These are phyloP conservation scores for Scomber scombrus DNA, from an alignment of 2,113 vertebrate species.

Conservation along the genomic window DNA sequence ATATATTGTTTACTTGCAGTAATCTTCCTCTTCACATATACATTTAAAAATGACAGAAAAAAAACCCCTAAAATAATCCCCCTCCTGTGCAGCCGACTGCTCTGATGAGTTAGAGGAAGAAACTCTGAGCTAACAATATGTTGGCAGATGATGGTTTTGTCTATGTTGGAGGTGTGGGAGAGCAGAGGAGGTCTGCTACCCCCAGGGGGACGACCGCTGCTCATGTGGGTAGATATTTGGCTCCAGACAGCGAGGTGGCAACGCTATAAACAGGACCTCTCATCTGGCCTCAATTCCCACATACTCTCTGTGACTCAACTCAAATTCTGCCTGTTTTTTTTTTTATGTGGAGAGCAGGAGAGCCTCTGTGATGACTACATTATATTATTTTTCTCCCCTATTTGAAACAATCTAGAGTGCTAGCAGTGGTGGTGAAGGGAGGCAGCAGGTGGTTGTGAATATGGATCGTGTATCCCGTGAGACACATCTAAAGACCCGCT, in stretches of 20 bases:
- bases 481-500: conserved; percentile 17
- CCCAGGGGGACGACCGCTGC: conserved; percentile 31
- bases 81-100: not conserved
- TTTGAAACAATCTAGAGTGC: conserved; percentile 10
- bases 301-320: conserved; percentile 47
- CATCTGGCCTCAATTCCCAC: conserved; percentile 59
- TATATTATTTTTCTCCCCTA: not conserved
- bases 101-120: conserved; percentile 24
- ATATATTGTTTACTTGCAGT: not conserved
- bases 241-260: conserved; percentile 66
- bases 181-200: conserved; percentile 50
- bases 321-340: conserved; percentile 58
- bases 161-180: conserved; percentile 50
- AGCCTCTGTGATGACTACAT: conserved; percentile 40
- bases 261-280: conserved; percentile 68
- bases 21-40: not conserved
- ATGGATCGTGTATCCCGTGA: conserved; percentile 24
- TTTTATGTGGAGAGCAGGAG: conserved; percentile 32
- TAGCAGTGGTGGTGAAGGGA: conserved; percentile 13
- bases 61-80: not conserved
- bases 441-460: conserved; percentile 27
- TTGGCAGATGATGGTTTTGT: conserved; percentile 11
- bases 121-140: conserved; percentile 19
- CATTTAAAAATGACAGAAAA: not conserved
- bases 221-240: conserved; percentile 62